Percentiles rank a stretch among this genome's conserved stretches.
Conservation (phyloP, 2,113 vertebrate genomes). For the Taurulus bubalis region DNA sequence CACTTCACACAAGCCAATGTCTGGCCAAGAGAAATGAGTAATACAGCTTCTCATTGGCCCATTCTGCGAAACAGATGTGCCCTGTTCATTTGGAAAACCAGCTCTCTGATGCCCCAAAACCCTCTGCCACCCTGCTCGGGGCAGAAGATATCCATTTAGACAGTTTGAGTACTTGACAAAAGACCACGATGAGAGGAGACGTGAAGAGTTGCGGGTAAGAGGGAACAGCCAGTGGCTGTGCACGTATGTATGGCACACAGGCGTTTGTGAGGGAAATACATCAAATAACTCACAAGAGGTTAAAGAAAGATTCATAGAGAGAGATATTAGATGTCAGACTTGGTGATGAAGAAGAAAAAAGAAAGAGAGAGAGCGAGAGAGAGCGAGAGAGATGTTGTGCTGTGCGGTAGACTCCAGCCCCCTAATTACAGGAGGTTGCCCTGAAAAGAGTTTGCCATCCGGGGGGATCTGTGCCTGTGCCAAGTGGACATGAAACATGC, state of each 20-base stretch:
- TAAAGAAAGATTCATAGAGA: conserved; percentile 21
- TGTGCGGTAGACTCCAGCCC: conserved; percentile 86
- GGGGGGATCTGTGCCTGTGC: conserved; percentile 86
- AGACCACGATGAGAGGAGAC: background rate
- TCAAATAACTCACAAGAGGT: conserved; percentile 72
- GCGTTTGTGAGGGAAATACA: conserved; percentile 59
- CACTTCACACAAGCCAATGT: conserved; percentile 78
- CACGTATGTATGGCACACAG: conserved; percentile 15
- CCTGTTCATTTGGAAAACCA: conserved; percentile 72
- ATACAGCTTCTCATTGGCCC: conserved; percentile 79
- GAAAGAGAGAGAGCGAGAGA: conserved; percentile 32
- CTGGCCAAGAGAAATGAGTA: conserved; percentile 82
- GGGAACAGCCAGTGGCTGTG: conserved; percentile 1
- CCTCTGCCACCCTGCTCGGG: conserved; percentile 40
- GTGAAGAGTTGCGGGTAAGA: background rate
- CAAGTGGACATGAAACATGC: conserved; percentile 86
- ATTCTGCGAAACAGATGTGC: conserved; percentile 79
- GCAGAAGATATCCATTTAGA: conserved; percentile 28
- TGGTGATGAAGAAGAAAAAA: conserved; percentile 62
- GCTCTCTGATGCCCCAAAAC: conserved; percentile 59
- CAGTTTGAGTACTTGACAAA: background rate
- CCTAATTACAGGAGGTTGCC: conserved; percentile 92
- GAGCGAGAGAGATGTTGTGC: conserved; percentile 77
- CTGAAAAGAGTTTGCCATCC: conserved; percentile 91
- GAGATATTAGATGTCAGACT: conserved; percentile 23